Base-by-base conservation (phyloP, 2,113 vertebrate genomes). In the Apodemus sylvaticus region DNA sequence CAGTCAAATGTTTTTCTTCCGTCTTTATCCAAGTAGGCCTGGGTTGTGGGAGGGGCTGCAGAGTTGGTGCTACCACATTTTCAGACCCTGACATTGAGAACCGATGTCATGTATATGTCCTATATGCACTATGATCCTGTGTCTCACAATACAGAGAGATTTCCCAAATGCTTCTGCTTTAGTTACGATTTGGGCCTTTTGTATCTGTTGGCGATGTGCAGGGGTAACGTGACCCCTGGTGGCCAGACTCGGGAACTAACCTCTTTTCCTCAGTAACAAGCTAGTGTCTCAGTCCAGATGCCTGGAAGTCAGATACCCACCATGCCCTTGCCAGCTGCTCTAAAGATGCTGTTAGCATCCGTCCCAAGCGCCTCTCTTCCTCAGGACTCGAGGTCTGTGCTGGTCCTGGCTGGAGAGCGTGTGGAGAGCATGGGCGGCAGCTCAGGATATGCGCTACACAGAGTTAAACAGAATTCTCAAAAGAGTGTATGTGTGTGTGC, bases 221-320 rank as follows among this genome's bases (percentile, higher is more conserved):
- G 70, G 90, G 36, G 86, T 89, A 96, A 97, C 94, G n/a, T 94
- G 97, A 97, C 98, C 98, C 90, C 97, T 98, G 89, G 97, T 97
- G 98, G 97, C 96, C 95, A 98, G 73, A 92, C 2, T 0, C 0
- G 71, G 66, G 90, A 97, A 97, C 55, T 97, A 96, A 92, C 94
- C 82, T 66, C 66, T 12, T 58, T 76, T 88, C 48, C 81, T 96
- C 55, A 24, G 20, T 2, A 62, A 87, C 39, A 66, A 74, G 11
- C 3, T 17, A 51, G 36, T 89, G 78, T 39, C 71, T 89, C 58
- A 42, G 13, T 45, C 51, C 12, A 60, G 5, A 58, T 87, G 68
- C 20, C 16, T n/a, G 78, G 82, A 10, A 87, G 81, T 86, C 86
- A 39, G 66, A 90, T 20, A 36, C 77, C 26, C 10, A 31, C 9